Conservation (phyloP, 2,113 vertebrate genomes). For the Cinclus mexicanus region DNA sequence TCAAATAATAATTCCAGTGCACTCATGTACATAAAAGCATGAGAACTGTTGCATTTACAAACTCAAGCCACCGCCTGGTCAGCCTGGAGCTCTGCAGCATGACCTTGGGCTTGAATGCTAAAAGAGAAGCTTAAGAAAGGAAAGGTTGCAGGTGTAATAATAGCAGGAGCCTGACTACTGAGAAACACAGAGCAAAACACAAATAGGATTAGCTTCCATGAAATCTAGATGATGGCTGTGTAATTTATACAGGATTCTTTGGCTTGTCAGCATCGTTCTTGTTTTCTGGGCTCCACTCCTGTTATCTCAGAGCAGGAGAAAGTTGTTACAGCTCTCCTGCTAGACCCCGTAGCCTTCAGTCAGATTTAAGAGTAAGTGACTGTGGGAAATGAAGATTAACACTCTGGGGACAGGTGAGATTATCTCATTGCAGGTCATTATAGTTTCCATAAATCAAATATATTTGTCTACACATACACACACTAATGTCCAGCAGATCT, state of each 20-base stretch:
- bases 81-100: not conserved
- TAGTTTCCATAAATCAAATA: not conserved
- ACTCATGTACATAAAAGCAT: not conserved
- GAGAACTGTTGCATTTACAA: not conserved
- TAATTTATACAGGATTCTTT: constrained; percentile 24
- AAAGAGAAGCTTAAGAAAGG: not conserved
- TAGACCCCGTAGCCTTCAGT: not conserved
- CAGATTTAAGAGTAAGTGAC: constrained; percentile 14
- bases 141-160: constrained; percentile 9
- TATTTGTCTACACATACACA: not conserved
- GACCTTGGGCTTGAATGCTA: not conserved
- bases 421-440: not conserved
- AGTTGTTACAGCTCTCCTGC: not conserved
- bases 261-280: not conserved
- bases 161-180: not conserved
- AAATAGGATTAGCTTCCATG: constrained; percentile 32
- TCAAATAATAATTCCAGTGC: not conserved
- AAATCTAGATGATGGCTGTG: not conserved
- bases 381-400: constrained; percentile 38
- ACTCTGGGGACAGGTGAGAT: not conserved
- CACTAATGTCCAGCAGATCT: not conserved
- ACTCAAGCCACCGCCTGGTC: not conserved
- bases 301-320: constrained; percentile 4
- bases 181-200: constrained; percentile 6
- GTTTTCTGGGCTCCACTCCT: not conserved